Evolutionary conservation across 2,888 invertebrate genomes (phyloP).

Genomic region (Hermaeophaga mercurialis): DNA sequence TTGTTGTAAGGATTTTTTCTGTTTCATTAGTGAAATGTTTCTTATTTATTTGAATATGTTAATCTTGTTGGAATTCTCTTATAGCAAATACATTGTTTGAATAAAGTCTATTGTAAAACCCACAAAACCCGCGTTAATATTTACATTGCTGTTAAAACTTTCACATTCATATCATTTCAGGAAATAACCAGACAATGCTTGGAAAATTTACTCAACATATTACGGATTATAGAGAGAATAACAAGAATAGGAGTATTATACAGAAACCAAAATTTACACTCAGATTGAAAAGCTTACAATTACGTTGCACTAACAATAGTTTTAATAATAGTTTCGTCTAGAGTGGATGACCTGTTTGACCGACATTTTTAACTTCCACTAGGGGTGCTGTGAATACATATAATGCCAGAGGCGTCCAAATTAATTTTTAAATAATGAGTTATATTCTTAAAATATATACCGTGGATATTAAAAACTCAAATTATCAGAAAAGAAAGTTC

Average conservation of each 20-base stretch:
- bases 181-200: background rate
- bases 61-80: no score
- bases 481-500: no score
- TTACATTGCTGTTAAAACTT: background rate
- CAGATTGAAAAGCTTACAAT: conserved; percentile 11
- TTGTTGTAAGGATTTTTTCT: no score
- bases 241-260: background rate
- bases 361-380: conserved; percentile 11
- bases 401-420: conserved; percentile 1
- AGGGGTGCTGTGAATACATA: background rate
- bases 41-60: no score
- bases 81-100: no score
- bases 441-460: background rate
- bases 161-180: background rate
- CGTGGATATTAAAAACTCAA: no score
- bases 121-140: background rate
- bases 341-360: conserved; percentile 16
- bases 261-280: conserved; percentile 20
- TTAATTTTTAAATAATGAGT: background rate
- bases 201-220: conserved; percentile 11
- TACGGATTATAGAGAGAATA: background rate
- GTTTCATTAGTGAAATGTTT: no score
- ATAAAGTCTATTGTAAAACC: no score
- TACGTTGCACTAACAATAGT: conserved; percentile 10
- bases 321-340: conserved; percentile 21